phyloP scores from a whole-genome alignment of 2,797 vertebrate species.

The Propithecus deckenii region DNA sequence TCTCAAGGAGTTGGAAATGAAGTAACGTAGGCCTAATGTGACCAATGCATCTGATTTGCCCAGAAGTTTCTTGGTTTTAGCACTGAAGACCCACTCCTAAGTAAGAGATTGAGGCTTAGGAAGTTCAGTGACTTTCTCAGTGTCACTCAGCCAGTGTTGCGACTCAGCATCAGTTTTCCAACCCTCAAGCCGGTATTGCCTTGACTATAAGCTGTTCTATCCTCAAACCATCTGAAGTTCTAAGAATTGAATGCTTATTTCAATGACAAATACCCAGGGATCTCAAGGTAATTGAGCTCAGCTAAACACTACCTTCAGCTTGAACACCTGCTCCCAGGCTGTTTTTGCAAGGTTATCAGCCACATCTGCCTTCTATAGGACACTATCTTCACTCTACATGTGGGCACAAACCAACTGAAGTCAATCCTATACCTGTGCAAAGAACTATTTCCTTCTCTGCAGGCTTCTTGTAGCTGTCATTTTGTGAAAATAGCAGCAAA shows the following conservation, averaged over 20 bases:
- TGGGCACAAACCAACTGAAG: neutral
- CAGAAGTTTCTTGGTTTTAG: neutral
- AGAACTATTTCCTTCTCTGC: neutral
- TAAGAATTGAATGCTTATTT: neutral
- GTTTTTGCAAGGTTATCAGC: neutral
- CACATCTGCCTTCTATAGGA: neutral
- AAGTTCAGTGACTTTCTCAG: neutral
- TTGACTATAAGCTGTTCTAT: neutral
- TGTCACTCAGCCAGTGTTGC: neutral
- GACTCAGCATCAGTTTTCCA: neutral
- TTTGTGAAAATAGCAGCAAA: slow-evolving; percentile 8
- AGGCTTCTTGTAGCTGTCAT: neutral
- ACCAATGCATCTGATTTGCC: neutral
- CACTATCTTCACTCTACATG: neutral
- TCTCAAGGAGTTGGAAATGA: neutral
- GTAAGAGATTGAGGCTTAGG: neutral
- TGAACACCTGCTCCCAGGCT: neutral
- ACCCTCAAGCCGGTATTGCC: neutral
- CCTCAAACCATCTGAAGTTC: neutral
- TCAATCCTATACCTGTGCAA: neutral
- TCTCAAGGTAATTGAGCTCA: neutral
- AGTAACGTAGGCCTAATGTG: neutral
- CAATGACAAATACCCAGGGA: neutral
- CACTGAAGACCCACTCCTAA: neutral
- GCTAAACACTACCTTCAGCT: neutral